Conservation (phyloP, 1,140 invertebrate species). For the Dendrolimus punctatus region DNA sequence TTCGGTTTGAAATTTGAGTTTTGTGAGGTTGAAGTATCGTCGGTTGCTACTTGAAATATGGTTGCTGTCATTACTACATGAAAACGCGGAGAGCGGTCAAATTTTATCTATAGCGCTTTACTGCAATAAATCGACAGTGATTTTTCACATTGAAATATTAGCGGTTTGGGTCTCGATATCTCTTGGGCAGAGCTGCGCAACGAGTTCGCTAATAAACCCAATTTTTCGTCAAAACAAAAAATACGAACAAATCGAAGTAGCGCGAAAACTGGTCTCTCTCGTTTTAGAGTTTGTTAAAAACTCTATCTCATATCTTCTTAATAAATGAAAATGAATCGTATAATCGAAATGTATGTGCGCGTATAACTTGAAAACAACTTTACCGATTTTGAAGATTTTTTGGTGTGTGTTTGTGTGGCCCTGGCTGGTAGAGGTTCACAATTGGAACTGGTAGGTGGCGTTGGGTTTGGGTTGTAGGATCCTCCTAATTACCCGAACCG, state of each 20-base stretch:
- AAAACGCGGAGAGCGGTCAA: slow-evolving; percentile 30
- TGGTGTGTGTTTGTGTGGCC: no score
- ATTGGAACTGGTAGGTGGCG: no score
- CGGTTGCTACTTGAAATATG: slow-evolving; percentile 22
- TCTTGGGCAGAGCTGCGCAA: slow-evolving; percentile 21
- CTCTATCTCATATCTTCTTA: no score
- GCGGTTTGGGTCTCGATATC: slow-evolving; percentile 39
- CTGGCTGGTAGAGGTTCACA: no score
- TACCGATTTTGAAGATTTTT: no score
- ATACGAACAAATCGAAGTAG: slow-evolving; percentile 13
- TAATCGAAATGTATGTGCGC: no score
- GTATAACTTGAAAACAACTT: no score
- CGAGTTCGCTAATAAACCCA: slow-evolving; percentile 39
- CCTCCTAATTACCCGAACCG: no score
- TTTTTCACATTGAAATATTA: slow-evolving; percentile 55
- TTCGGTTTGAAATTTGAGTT: slow-evolving; percentile 7
- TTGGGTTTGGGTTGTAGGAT: no score
- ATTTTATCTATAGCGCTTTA: slow-evolving; percentile 47
- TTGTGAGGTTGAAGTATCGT: slow-evolving; percentile 10
- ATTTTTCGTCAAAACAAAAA: slow-evolving; percentile 26
- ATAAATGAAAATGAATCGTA: no score
- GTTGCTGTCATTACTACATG: slow-evolving; percentile 2
- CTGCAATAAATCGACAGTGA: slow-evolving; percentile 53
- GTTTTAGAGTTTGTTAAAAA: no score
- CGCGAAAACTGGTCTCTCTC: background rate